phyloP scores from a whole-genome alignment of 2,888 invertebrate species.

The Agrotis segetum region DNA sequence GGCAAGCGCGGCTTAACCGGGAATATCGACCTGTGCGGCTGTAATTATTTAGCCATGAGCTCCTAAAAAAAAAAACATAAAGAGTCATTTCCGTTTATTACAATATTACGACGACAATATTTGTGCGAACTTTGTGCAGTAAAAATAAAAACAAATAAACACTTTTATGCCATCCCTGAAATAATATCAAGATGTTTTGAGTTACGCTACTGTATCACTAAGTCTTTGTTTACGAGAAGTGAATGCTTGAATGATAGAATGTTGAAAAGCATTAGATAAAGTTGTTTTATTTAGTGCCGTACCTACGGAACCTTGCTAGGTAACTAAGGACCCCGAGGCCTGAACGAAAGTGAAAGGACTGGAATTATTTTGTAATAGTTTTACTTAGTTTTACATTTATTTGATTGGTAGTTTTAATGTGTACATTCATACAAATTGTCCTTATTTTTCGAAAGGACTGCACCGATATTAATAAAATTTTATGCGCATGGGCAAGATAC shows the following conservation, averaged over 20 bases:
- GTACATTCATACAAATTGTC: too few species aligned
- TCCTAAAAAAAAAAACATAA: too few species aligned
- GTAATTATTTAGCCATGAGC: too few species aligned
- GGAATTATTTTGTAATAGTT: not conserved
- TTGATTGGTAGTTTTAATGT: not conserved
- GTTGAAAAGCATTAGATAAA: conserved; percentile 44
- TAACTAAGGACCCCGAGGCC: conserved; percentile 36
- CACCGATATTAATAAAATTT: too few species aligned
- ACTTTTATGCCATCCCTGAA: conserved; percentile 5
- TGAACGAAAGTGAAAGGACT: conserved; percentile 45
- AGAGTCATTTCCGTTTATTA: too few species aligned
- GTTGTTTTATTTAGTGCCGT: conserved; percentile 12
- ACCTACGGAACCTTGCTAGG: conserved; percentile 10
- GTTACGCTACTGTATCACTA: conserved; percentile 21
- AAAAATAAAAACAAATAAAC: not conserved
- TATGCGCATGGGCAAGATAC: too few species aligned
- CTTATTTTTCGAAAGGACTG: too few species aligned
- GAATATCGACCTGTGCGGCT: too few species aligned
- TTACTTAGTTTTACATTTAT: conserved; percentile 1
- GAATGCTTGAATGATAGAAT: conserved; percentile 31
- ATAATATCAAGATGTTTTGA: conserved; percentile 6
- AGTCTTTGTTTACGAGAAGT: conserved; percentile 36
- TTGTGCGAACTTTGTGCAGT: too few species aligned
- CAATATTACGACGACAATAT: too few species aligned
- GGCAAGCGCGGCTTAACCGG: too few species aligned